phyloP scores from a whole-genome alignment of 2,113 vertebrate species.

The Gasterosteus aculeatus region DNA sequence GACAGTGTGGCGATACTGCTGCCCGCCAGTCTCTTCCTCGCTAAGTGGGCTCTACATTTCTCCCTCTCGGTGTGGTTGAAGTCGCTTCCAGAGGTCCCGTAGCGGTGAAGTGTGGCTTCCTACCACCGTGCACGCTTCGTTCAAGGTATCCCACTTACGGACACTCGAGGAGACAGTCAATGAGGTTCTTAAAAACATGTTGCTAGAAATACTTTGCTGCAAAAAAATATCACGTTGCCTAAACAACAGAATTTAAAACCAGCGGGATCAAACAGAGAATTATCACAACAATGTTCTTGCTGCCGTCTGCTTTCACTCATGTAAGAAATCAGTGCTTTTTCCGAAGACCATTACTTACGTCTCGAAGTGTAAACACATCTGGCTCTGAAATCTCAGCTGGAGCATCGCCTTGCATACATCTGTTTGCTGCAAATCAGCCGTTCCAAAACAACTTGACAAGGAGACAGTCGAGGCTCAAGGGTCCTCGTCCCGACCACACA shows the following conservation, averaged over 20 bases:
- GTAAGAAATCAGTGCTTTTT: constrained; percentile 13
- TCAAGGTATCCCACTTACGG: not conserved
- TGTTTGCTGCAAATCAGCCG: constrained; percentile 55
- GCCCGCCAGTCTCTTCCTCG: constrained; percentile 1
- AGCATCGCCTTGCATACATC: constrained; percentile 40
- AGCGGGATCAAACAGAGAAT: constrained; percentile 6
- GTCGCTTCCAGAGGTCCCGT: constrained; percentile 26
- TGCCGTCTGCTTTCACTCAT: constrained; percentile 21
- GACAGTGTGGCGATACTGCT: constrained; percentile 40
- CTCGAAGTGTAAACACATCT: constrained; percentile 56
- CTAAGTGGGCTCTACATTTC: constrained; percentile 39
- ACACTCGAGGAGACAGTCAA: not conserved
- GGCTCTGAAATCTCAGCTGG: constrained; percentile 47
- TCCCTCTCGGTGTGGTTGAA: constrained; percentile 32
- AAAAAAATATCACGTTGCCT: not conserved
- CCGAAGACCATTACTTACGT: constrained; percentile 29
- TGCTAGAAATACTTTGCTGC: not conserved
- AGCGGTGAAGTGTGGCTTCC: constrained; percentile 13
- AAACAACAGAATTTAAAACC: not conserved
- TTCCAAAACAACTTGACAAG: constrained; percentile 40
- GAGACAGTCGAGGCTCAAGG: constrained; percentile 43
- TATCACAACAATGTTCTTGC: not conserved
- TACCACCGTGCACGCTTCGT: not conserved
- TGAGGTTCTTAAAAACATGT: not conserved
- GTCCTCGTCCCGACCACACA: constrained; percentile 43